Base-by-base conservation (phyloP, 2,113 vertebrate genomes). In the Murina feae region DNA sequence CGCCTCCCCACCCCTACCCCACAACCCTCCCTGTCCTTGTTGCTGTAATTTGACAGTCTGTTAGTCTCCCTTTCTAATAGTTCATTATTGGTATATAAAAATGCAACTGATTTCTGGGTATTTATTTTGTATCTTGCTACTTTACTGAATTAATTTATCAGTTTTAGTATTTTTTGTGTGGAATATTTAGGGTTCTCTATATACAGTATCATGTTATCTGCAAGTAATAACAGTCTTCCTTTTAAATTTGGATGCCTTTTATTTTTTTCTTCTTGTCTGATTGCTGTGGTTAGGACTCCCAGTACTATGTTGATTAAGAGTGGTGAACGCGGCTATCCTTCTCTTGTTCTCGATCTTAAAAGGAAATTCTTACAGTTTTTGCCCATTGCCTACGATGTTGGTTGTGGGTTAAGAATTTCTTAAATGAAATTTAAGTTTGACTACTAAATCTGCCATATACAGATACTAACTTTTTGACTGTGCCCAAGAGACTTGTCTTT, bases 401-500 rank as follows among this genome's bases (percentile, higher is more conserved):
- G 28, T 47, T 49, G 28, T 75, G 72, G 72, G 28, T 75, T 86
- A 89, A 53, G 63, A 85, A 85, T 89, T 91, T 95, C 21, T 90
- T 92, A 37, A 83, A 55, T 47, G 72, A 93, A 93, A 20, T 85
- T 58, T 72, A 87, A 44, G 49, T 87, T 86, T 75, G 76, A 83
- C 49, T 83, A 55, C 25, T 92, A 68, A 49, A 75, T 94, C 51
- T 92, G 25, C 51, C 51, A n/a, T 87, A 44, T 65, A 39, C 7
- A 90, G 13, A 32, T 58, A 90, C 28, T 90, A 84, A 85, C 58
- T 93, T 94, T 87, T 58, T 69, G 32, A 74, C 60, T 16, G 18
- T 81, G 58, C 81, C 8, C 21, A 72, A 92, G 53, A 89, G n/a
- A 47, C 44, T 92, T 96, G 51, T 69, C 51, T 80, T 84, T 32